phyloP scores from a whole-genome alignment of 2,888 invertebrate genomes.

The Ophonus ardosiacus region DNA sequence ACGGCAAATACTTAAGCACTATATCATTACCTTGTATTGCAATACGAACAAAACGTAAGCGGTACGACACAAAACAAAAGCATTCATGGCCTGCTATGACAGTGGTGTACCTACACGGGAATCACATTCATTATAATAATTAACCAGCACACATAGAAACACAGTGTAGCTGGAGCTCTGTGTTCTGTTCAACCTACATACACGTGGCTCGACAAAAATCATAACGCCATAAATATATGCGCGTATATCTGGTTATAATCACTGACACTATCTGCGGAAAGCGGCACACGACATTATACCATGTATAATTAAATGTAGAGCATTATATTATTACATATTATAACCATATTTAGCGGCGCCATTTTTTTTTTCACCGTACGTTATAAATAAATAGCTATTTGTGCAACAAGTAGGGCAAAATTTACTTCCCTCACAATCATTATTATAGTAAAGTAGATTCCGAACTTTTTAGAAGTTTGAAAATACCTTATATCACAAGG shows the following conservation, averaged over 20 bases:
- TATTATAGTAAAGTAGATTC: no score
- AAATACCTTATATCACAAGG: no score
- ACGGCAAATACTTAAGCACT: slow-evolving; percentile 48
- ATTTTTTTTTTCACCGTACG: no score
- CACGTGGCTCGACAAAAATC: slow-evolving; percentile 38
- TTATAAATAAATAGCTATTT: no score
- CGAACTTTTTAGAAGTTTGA: no score
- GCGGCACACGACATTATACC: not conserved
- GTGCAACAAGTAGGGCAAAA: no score
- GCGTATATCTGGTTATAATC: slow-evolving; percentile 12
- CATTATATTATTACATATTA: not conserved
- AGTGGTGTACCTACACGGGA: slow-evolving; percentile 37
- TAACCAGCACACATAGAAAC: slow-evolving; percentile 36
- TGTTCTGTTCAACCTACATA: slow-evolving; percentile 29
- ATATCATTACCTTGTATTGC: slow-evolving; percentile 27
- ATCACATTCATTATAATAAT: slow-evolving; percentile 48
- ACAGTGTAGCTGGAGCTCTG: not conserved
- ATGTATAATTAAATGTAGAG: not conserved
- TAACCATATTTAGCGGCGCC: no score
- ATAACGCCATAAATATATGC: slow-evolving; percentile 48
- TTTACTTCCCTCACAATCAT: no score
- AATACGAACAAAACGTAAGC: slow-evolving; percentile 26
- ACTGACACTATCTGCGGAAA: not conserved
- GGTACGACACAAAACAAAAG: slow-evolving; percentile 39
- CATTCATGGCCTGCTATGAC: slow-evolving; percentile 3